phyloP scores from a whole-genome alignment of 2,797 vertebrate genomes.

The Lagodon rhomboides region DNA sequence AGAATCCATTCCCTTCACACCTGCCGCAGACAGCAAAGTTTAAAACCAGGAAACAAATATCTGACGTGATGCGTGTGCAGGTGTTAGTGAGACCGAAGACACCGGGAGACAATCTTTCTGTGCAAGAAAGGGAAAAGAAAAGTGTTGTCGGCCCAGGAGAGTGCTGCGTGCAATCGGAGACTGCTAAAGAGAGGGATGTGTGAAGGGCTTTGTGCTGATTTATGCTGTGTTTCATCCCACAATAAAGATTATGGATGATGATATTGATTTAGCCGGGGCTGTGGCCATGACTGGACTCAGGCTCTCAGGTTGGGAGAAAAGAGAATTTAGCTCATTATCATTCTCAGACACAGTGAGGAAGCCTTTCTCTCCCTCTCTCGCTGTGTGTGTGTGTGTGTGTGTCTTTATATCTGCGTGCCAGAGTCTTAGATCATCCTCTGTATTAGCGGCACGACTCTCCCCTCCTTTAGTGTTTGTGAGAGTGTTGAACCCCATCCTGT shows the following conservation, averaged over 20 bases:
- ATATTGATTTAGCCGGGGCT: slow-evolving; percentile 80
- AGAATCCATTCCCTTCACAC: slow-evolving; percentile 30
- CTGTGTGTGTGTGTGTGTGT: slow-evolving; percentile 49
- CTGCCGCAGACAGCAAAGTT: slow-evolving; percentile 37
- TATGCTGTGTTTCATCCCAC: slow-evolving; percentile 85
- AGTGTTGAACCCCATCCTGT: slow-evolving; percentile 73
- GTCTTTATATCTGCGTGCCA: slow-evolving; percentile 50
- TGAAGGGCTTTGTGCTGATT: slow-evolving; percentile 82
- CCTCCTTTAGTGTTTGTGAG: slow-evolving; percentile 71
- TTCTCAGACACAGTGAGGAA: slow-evolving; percentile 72
- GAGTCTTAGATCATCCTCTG: slow-evolving; percentile 76
- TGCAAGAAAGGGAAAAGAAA: slow-evolving; percentile 61
- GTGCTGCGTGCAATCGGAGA: slow-evolving; percentile 65
- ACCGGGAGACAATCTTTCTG: slow-evolving; percentile 56
- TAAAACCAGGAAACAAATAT: slow-evolving; percentile 52
- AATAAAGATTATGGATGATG: slow-evolving; percentile 87
- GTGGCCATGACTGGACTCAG: slow-evolving; percentile 81
- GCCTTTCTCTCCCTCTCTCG: slow-evolving; percentile 40
- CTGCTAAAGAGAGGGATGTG: slow-evolving; percentile 75
- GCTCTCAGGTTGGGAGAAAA: slow-evolving; percentile 77
- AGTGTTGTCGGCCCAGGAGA: slow-evolving; percentile 69
- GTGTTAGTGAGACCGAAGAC: slow-evolving; percentile 50
- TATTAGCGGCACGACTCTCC: slow-evolving; percentile 72
- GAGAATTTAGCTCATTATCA: slow-evolving; percentile 82
- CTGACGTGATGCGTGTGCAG: slow-evolving; percentile 46